Conservation (phyloP, 2,888 invertebrate genomes). For the Didymodactylos carnosus region DNA sequence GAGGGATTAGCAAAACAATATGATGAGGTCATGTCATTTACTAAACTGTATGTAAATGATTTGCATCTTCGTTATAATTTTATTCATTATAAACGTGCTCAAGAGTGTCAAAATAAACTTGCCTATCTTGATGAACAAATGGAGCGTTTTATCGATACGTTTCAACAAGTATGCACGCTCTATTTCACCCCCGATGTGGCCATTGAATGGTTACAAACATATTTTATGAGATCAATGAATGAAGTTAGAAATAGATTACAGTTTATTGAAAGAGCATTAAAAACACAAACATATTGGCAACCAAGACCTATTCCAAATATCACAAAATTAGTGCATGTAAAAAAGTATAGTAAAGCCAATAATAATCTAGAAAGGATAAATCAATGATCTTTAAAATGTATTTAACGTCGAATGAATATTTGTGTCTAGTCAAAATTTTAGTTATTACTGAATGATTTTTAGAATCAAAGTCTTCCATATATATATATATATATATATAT, state of each 20-base stretch:
- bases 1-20: neutral
- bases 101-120: slow-evolving; percentile 1
- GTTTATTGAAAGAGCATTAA: neutral
- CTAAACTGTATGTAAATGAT: neutral
- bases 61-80: slow-evolving; percentile 7
- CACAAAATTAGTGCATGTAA: too few species aligned
- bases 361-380: too few species aligned
- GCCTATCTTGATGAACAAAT: slow-evolving; percentile 1
- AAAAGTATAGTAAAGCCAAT: too few species aligned
- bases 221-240: slow-evolving; percentile 10
- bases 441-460: too few species aligned
- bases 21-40: slow-evolving; percentile 3
- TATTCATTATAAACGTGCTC: slow-evolving; percentile 7
- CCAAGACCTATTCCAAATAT: slow-evolving; percentile 8
- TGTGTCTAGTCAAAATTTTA: too few species aligned
- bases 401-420: too few species aligned
- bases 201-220: slow-evolving; percentile 11
- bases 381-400: too few species aligned
- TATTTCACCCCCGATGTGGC: slow-evolving; percentile 1
- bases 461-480: too few species aligned
- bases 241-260: neutral
- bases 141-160: slow-evolving; percentile 4
- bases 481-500: too few species aligned
- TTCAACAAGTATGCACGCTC: neutral
- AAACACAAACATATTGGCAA: slow-evolving; percentile 1